These are phyloP conservation scores for Hycleus phaleratus DNA, from an alignment of 1,140 invertebrate genomes.

Conservation along the genomic window DNA sequence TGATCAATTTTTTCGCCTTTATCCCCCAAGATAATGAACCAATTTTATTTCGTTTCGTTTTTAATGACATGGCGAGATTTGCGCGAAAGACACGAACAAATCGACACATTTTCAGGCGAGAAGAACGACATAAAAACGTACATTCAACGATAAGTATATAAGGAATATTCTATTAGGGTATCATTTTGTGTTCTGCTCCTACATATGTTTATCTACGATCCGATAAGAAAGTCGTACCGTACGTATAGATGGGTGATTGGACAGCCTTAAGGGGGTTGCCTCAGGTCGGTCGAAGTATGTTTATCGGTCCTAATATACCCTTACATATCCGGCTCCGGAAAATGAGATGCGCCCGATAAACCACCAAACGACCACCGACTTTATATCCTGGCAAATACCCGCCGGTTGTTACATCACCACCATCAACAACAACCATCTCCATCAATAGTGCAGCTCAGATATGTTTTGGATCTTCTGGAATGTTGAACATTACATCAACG, in stretches of 20 bases:
- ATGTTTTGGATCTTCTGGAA: conserved; percentile 7
- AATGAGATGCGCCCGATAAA: conserved; percentile 21
- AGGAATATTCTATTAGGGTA: conserved; percentile 13
- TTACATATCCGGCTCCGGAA: conserved; percentile 15
- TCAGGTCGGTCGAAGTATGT: conserved; percentile 14
- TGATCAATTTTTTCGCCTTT: not conserved
- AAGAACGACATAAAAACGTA: conserved; percentile 1
- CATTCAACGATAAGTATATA: conserved; percentile 7
- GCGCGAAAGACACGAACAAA: no score
- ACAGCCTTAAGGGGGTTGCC: conserved; percentile 1
- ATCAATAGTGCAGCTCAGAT: no score
- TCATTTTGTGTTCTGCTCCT: not conserved
- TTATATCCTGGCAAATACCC: conserved; percentile 14
- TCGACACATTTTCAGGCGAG: no score
- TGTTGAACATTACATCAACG: conserved; percentile 7
- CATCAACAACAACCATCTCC: no score
- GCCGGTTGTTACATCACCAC: not conserved
- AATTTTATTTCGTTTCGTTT: no score
- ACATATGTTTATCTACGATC: not conserved
- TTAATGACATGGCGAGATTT: no score
- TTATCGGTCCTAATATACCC: conserved; percentile 16
- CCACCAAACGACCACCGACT: conserved; percentile 16
- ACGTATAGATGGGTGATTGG: conserved; percentile 6
- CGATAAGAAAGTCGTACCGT: not conserved
- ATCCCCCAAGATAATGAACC: not conserved